These are phyloP conservation scores for Nemoura dubitans DNA, from an alignment of 2,888 invertebrate genomes.

Conservation along the genomic window DNA sequence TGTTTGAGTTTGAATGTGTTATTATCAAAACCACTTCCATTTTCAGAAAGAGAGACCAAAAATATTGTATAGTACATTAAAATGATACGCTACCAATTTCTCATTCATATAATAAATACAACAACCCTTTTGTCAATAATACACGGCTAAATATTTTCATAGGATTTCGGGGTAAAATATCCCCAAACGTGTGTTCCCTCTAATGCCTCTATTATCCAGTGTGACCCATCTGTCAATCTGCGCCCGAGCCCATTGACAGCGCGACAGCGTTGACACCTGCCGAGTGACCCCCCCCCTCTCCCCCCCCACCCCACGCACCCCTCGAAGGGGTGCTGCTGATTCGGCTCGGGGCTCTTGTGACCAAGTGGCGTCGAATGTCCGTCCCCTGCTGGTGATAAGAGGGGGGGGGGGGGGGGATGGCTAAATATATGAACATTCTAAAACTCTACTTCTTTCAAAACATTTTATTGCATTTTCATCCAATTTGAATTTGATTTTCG, in stretches of 20 bases:
- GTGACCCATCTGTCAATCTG: constrained; percentile 12
- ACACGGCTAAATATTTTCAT: not conserved
- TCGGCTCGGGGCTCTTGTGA: constrained; percentile 2
- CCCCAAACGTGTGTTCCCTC: constrained; percentile 18
- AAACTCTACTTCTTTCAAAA: too few species aligned
- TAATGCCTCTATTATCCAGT: constrained; percentile 3
- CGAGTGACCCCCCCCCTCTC: not conserved
- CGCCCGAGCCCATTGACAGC: not conserved
- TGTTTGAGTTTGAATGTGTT: not conserved
- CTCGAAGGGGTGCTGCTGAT: not conserved
- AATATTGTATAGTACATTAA: not conserved
- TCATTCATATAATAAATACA: not conserved
- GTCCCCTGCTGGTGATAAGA: not conserved
- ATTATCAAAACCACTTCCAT: not conserved
- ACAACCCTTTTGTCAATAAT: not conserved
- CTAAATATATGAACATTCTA: too few species aligned
- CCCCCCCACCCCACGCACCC: not conserved
- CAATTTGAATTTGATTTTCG: too few species aligned
- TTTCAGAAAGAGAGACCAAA: not conserved
- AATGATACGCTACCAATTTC: not conserved
- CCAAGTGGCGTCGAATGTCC: constrained; percentile 18
- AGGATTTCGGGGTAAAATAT: not conserved
- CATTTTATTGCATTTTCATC: too few species aligned
- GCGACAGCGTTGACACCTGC: not conserved
- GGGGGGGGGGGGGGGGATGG: not conserved